Evolutionary conservation across 1,140 invertebrate genomes (phyloP), one percentile per base, ranked within the genome.

Genomic region (Psilanteris sp.): DNA sequence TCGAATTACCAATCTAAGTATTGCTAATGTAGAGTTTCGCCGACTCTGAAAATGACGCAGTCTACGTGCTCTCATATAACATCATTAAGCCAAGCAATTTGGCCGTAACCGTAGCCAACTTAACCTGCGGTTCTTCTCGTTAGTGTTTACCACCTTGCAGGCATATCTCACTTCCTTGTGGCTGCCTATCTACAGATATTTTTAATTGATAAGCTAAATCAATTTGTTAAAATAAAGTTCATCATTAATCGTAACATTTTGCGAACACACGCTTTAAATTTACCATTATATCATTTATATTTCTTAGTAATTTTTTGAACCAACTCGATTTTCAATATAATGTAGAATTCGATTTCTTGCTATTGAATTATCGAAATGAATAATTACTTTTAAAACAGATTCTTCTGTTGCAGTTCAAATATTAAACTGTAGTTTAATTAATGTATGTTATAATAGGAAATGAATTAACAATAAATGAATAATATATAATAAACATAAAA

Each of bases 81-180:
- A 44, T 77, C 55, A 77, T 77, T 66, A 71, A 71, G 73, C 44
- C 37, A 61, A 66, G 52, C 73, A 77, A 77, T 77, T 77, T 77
- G 52, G 48, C 32, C 32, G 55, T 68, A 62, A 75, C 62, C 72
- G 37, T 75, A 75, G 54, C 54, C 52, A 66, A 77, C 59, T 71
- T 71, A 70, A 77, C 73, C 66, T 77, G 73, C 59, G 73, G 73
- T 77, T 71, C 61, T 62, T 71, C 73, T 77, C 66, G 66, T 77
- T 77, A 77, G 66, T 66, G 44, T 66, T 48, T 70, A 55, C 61
- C 73, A 71, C 46, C 50, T 71, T 71, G 59, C 61, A 14, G 18
- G 39, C 39, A 44, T 29, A 52, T 64, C 66, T 70, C 59, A 26
- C 57, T 70, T 76, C 59, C 43, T 67, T 70, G 54, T 24, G 54